phyloP scores from a whole-genome alignment of 2,888 invertebrate genomes.

The Neuroscelio doddi region DNA sequence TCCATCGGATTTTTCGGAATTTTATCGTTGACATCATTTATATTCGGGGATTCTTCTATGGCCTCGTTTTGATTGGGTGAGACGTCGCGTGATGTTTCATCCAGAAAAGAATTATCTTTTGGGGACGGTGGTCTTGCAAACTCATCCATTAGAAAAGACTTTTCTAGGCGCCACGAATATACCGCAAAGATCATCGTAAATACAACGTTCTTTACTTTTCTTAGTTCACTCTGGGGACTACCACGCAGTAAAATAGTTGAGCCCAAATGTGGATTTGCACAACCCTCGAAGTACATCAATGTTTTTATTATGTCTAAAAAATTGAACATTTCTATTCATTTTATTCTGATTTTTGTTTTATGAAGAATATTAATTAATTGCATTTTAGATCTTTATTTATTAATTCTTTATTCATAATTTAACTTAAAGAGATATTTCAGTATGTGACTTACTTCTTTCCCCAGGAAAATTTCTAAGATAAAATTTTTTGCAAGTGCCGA shows the following conservation, averaged over 20 bases:
- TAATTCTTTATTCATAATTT: no score
- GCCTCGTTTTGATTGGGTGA: conserved; percentile 39
- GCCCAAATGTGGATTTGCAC: conserved; percentile 86
- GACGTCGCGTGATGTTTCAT: conserved; percentile 59
- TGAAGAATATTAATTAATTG: no score
- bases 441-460: conserved; percentile 70
- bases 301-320: conserved; percentile 82
- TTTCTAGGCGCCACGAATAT: conserved; percentile 94
- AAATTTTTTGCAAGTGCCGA: conserved; percentile 90
- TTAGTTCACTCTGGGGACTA: conserved; percentile 80
- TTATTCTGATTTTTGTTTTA: no score
- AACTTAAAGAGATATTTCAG: conserved; percentile 1
- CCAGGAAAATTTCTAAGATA: conserved; percentile 77
- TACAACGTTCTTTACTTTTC: conserved; percentile 87
- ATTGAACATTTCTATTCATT: no score
- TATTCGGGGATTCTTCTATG: conserved; percentile 8
- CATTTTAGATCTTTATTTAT: no score
- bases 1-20: conserved; percentile 37
- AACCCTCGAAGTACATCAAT: conserved; percentile 94
- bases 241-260: conserved; percentile 93
- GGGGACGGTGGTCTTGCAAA: conserved; percentile 83
- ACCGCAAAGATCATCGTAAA: conserved; percentile 86
- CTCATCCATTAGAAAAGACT: conserved; percentile 89
- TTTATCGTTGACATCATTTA: neutral
- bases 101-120: conserved; percentile 73